Conservation (phyloP, 2,797 vertebrate genomes). For the Zenarchopterus dispar region DNA sequence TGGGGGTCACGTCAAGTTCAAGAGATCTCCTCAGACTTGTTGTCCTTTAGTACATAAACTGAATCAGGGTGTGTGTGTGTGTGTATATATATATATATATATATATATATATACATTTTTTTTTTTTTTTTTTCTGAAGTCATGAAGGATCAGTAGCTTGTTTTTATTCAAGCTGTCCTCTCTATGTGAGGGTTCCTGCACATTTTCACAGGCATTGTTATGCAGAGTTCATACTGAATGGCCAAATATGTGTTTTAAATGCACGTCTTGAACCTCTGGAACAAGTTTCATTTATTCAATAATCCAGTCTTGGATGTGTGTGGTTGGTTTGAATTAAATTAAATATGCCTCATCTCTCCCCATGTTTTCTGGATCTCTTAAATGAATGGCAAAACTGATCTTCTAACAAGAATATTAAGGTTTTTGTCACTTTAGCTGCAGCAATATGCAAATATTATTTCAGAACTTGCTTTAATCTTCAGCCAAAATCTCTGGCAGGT, state of each 20-base stretch:
- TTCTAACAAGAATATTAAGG: not conserved
- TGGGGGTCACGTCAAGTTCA: constrained; percentile 40
- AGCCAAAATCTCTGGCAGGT: constrained; percentile 16
- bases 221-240: constrained; percentile 17
- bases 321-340: no score
- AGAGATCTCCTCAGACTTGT: constrained; percentile 20
- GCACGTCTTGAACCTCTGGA: not conserved
- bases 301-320: not conserved
- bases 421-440: not conserved
- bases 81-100: no score
- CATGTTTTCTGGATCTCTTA: constrained; percentile 1
- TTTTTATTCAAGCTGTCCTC: constrained; percentile 21
- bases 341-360: no score
- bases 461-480: constrained; percentile 15
- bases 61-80: constrained; percentile 31
- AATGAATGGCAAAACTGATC: not conserved
- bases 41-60: constrained; percentile 34
- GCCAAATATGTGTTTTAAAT: constrained; percentile 21
- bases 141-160: constrained; percentile 17
- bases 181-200: constrained; percentile 25
- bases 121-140: constrained; percentile 26
- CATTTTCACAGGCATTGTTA: constrained; percentile 9
- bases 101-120: no score
- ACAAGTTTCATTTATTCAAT: not conserved
- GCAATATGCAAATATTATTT: constrained; percentile 4